phyloP scores from a whole-genome alignment of 2,888 invertebrate species.

The Drosophila antonietae region DNA sequence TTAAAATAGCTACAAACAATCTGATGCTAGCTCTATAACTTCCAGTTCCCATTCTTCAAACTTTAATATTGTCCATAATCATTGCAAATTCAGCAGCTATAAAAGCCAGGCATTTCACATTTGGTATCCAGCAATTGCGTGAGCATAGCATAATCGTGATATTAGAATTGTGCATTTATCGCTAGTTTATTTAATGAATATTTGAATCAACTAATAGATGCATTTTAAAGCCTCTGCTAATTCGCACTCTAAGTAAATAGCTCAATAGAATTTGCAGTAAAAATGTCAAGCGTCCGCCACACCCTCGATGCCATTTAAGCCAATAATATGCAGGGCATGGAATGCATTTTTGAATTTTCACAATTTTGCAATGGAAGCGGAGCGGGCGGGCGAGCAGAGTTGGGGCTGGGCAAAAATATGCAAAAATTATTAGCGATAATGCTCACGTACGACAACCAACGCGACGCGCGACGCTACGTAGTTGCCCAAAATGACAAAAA shows the following conservation, averaged over 20 bases:
- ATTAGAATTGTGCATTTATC: neutral
- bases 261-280: constrained; percentile 19
- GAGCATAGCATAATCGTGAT: neutral
- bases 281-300: neutral
- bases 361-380: constrained; percentile 34
- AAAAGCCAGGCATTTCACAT: neutral
- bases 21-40: too few species aligned
- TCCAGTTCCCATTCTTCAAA: too few species aligned
- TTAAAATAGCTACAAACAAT: too few species aligned
- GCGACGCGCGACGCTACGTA: constrained; percentile 51
- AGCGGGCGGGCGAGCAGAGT: neutral
- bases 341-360: constrained; percentile 61
- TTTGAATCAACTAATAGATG: constrained; percentile 4
- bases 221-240: constrained; percentile 14
- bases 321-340: constrained; percentile 54
- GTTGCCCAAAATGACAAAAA: constrained; percentile 58
- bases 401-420: constrained; percentile 58
- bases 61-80: neutral
- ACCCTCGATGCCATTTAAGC: constrained; percentile 31
- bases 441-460: constrained; percentile 77
- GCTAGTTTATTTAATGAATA: neutral
- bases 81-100: neutral
- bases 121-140: neutral
- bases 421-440: constrained; percentile 82
- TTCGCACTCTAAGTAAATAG: constrained; percentile 15